Conservation (phyloP, 2,888 invertebrate genomes). For the Parapristionchus giblindavisi region DNA sequence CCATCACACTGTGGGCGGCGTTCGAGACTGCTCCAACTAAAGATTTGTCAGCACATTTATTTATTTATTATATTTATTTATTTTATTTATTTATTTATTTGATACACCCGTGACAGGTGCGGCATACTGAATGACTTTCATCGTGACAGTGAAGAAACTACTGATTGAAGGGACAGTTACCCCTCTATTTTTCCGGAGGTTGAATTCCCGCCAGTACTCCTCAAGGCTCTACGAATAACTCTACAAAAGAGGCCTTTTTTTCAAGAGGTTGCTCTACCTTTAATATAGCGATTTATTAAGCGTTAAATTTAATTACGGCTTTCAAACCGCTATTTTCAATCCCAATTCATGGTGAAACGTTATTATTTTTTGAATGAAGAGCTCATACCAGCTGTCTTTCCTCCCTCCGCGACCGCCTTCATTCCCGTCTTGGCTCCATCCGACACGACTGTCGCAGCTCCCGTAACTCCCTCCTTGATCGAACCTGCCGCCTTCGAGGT, state of each 20-base stretch:
- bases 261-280: too few relatives aligned
- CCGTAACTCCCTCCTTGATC: slow-evolving; percentile 18
- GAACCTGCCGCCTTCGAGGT: slow-evolving; percentile 27
- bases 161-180: too few relatives aligned
- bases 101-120: not conserved
- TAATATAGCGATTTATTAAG: too few relatives aligned
- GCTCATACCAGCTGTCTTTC: slow-evolving; percentile 1
- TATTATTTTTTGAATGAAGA: too few relatives aligned
- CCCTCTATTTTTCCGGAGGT: too few relatives aligned
- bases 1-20: slow-evolving; percentile 4
- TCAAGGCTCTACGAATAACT: too few relatives aligned
- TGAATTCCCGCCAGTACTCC: too few relatives aligned
- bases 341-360: not conserved
- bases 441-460: slow-evolving; percentile 20
- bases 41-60: not conserved
- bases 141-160: not conserved
- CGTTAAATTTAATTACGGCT: too few relatives aligned
- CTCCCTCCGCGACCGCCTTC: slow-evolving; percentile 22
- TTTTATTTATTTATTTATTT: not conserved
- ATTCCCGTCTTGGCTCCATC: slow-evolving; percentile 33
- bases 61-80: not conserved
- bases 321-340: not conserved
- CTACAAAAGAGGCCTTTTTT: too few relatives aligned
- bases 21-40: slow-evolving; percentile 25
- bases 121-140: not conserved